Evolutionary conservation across 2,797 vertebrate genomes (phyloP).

Genomic region (Ctenosaura bakeri): DNA sequence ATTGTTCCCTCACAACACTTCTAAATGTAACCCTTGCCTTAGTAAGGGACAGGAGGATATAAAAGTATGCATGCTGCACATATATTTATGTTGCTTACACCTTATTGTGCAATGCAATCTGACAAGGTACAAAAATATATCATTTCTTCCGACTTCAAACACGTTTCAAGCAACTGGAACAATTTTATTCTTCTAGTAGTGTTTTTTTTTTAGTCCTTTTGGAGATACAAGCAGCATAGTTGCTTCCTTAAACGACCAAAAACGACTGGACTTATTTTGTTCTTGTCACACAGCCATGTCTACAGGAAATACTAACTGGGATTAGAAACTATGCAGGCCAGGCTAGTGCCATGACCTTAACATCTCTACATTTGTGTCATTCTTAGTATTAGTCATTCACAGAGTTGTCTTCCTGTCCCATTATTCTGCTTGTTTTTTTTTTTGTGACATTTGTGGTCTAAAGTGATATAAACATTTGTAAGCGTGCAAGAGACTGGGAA

Average conservation of each 20-base stretch:
- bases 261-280: constrained; percentile 21
- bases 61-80: not conserved
- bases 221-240: constrained; percentile 16
- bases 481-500: not conserved
- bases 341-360: constrained; percentile 20
- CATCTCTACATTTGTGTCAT: constrained; percentile 19
- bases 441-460: constrained; percentile 4
- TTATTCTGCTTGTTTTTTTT: constrained; percentile 9
- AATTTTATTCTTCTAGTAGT: constrained; percentile 27
- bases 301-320: constrained; percentile 44
- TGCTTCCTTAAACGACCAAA: constrained; percentile 33
- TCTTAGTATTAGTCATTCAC: constrained; percentile 16
- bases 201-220: constrained; percentile 20
- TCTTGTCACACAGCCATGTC: constrained; percentile 25
- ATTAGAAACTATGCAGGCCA: constrained; percentile 33
- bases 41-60: not conserved
- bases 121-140: not conserved
- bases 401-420: not conserved
- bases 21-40: too few species aligned
- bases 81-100: not conserved
- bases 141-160: not conserved
- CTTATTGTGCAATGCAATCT: not conserved
- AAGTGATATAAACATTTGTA: not conserved
- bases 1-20: not conserved
- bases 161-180: constrained; percentile 15